phyloP scores from a whole-genome alignment of 2,797 vertebrate species.

The Triplophysa bombifrons region DNA sequence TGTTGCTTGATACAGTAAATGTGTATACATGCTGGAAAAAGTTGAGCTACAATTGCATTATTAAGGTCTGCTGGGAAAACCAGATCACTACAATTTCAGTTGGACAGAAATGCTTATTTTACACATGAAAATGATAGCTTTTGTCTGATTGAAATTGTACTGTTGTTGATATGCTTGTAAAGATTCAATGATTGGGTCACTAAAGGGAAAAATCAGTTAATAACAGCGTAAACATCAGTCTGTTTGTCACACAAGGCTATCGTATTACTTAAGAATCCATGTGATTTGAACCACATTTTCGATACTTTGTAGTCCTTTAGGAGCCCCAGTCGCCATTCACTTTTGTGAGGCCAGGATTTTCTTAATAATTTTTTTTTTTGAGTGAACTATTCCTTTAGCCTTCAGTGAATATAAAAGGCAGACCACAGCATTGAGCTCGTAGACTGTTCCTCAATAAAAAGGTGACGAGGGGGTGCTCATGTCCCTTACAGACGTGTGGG shows the following conservation, averaged over 20 bases:
- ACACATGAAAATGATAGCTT: background rate
- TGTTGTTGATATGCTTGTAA: background rate
- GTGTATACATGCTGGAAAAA: background rate
- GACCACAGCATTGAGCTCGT: background rate
- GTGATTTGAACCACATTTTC: background rate
- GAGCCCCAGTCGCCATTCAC: background rate
- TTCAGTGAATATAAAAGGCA: conserved; percentile 31
- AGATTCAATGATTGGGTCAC: background rate
- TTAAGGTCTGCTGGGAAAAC: background rate
- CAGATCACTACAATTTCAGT: background rate
- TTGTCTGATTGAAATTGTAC: background rate
- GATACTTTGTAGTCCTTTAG: background rate
- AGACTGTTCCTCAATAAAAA: conserved; percentile 13
- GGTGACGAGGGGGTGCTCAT: conserved; percentile 7
- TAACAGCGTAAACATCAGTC: background rate
- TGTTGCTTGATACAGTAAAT: background rate
- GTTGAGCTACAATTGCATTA: background rate
- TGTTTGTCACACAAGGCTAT: background rate
- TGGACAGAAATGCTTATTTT: background rate
- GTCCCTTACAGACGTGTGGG: conserved; percentile 13
- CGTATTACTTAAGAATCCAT: background rate
- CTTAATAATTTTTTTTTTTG: background rate
- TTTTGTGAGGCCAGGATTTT: background rate
- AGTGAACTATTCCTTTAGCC: conserved; percentile 14
- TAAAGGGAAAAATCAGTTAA: background rate